Percentiles rank a stretch among this genome's conserved stretches.
phyloP scores from a whole-genome alignment of 2,113 vertebrate species.

The Alosa alosa region DNA sequence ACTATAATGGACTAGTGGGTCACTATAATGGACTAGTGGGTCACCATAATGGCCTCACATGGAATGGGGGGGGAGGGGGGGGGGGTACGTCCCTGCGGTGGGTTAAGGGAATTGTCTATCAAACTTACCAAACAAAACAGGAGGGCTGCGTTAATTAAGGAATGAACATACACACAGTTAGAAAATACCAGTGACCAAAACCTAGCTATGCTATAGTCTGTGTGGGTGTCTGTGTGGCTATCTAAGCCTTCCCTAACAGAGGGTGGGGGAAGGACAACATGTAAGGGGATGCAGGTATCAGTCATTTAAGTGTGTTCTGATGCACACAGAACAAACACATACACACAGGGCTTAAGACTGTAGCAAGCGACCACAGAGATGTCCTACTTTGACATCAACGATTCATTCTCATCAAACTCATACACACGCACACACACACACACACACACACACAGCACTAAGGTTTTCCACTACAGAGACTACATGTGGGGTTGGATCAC shows the following conservation, averaged over 20 bases:
- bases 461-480: background rate
- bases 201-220: constrained; percentile 28
- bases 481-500: background rate
- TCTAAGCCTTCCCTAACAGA: background rate
- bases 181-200: constrained; percentile 53
- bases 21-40: no score
- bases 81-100: background rate
- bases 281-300: background rate
- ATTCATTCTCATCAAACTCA: constrained; percentile 5
- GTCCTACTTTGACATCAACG: background rate
- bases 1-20: no score
- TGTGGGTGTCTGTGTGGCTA: constrained; percentile 12
- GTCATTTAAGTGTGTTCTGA: background rate
- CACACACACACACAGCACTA: background rate
- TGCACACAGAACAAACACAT: background rate
- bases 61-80: background rate
- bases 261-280: background rate
- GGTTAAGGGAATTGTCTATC: background rate
- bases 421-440: background rate
- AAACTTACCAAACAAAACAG: constrained; percentile 81
- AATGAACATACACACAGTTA: constrained; percentile 71
- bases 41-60: background rate
- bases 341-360: background rate
- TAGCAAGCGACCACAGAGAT: background rate
- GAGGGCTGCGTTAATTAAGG: constrained; percentile 77